A percentile compares a stretch with the other conserved stretches of the same genome.
Conservation (phyloP, 2,888 invertebrate genomes). For the Meliscaeva auricollis region DNA sequence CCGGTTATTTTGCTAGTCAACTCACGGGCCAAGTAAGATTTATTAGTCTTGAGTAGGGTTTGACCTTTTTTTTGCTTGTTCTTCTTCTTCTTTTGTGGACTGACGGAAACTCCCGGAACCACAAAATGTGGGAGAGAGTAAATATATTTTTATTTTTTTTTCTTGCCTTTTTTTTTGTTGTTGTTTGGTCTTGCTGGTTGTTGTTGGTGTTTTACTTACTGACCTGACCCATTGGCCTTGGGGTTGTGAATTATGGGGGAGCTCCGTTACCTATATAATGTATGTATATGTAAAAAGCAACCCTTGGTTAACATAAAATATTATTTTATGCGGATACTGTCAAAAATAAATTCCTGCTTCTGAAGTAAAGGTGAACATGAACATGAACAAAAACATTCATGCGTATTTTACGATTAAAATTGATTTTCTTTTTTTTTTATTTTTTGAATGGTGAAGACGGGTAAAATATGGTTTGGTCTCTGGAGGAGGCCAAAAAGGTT, state of each 20-base stretch:
- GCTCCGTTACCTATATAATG: background rate
- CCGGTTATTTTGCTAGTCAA: conserved; percentile 21
- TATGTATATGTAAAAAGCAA: background rate
- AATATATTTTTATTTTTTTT: conserved; percentile 29
- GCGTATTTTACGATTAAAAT: conserved; percentile 34
- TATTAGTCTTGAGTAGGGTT: conserved; percentile 58
- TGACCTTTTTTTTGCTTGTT: conserved; percentile 35
- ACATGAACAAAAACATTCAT: background rate
- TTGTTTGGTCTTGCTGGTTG: too few species aligned
- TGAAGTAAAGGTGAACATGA: conserved; percentile 2
- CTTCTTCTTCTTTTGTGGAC: background rate
- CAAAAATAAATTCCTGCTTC: conserved; percentile 29
- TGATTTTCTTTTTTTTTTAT: conserved; percentile 7
- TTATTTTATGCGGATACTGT: conserved; percentile 35
- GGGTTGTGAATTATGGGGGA: conserved; percentile 18
- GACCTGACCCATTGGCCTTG: conserved; percentile 31
- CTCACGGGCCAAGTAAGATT: conserved; percentile 45
- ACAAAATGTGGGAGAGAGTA: conserved; percentile 1
- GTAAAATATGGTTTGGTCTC: conserved; percentile 6
- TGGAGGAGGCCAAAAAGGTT: background rate
- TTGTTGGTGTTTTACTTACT: background rate
- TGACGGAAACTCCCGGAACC: conserved; percentile 14
- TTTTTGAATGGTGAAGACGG: background rate
- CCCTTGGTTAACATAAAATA: conserved; percentile 36
- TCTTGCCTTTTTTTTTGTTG: conserved; percentile 3